Evolutionary conservation across 2,797 vertebrate species (phyloP).

Genomic region (Anguilla obscura): DNA sequence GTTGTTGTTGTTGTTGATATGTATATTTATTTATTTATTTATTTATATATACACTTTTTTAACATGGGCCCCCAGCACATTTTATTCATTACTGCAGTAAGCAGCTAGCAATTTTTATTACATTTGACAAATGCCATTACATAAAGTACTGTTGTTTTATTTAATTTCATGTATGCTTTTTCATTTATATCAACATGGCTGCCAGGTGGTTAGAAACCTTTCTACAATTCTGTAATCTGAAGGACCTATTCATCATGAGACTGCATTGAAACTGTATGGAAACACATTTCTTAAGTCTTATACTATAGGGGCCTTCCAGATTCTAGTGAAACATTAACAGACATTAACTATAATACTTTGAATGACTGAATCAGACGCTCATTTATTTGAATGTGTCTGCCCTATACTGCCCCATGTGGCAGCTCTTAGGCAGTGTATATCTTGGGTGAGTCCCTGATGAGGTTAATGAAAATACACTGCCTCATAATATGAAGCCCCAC

Average conservation of each 20-base stretch:
- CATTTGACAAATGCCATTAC: neutral
- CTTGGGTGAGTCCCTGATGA: neutral
- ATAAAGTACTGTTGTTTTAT: neutral
- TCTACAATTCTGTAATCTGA: neutral
- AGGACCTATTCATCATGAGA: neutral
- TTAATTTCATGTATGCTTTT: neutral
- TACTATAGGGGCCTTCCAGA: neutral
- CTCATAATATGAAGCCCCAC: neutral
- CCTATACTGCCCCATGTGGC: neutral
- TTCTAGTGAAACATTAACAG: neutral
- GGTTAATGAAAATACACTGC: neutral
- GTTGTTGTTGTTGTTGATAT: no score
- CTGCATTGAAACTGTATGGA: neutral
- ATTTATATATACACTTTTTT: no score
- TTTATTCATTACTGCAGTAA: no score
- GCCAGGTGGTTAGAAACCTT: neutral
- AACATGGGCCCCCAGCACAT: neutral
- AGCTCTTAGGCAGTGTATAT: neutral
- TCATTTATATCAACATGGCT: neutral
- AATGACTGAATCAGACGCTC: neutral
- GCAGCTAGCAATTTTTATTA: neutral
- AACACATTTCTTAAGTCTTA: neutral
- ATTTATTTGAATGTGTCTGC: neutral
- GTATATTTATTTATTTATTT: no score
- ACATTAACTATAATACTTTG: neutral